phyloP scores from a whole-genome alignment of 1,140 invertebrate species.

The Antheraea mylitta region DNA sequence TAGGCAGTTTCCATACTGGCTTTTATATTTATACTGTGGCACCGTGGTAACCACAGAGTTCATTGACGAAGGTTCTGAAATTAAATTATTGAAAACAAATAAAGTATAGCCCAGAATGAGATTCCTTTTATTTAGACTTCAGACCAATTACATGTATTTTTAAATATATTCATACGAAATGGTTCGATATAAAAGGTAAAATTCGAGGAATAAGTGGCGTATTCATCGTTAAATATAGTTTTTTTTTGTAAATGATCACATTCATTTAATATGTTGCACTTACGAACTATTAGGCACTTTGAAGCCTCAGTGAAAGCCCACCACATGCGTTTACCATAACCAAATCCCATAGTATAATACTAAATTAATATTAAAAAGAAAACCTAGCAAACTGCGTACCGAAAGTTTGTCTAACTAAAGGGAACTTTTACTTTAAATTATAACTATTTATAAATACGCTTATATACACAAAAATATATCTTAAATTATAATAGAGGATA shows the following conservation, averaged over 20 bases:
- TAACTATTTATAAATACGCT: neutral
- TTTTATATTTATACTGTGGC: too few species aligned
- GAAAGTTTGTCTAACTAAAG: neutral
- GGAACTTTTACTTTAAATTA: neutral
- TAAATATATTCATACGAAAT: slow-evolving; percentile 54
- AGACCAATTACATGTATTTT: slow-evolving; percentile 59
- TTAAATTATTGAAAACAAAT: neutral
- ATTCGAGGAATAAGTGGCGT: slow-evolving; percentile 41
- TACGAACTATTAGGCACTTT: slow-evolving; percentile 57
- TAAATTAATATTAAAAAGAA: slow-evolving; percentile 33
- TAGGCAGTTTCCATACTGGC: too few species aligned
- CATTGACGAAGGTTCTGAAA: too few species aligned
- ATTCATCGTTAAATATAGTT: slow-evolving; percentile 53
- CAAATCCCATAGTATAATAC: slow-evolving; percentile 44
- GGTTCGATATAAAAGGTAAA: slow-evolving; percentile 56
- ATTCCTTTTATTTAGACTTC: slow-evolving; percentile 45
- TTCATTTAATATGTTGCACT: slow-evolving; percentile 57
- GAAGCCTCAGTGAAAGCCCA: slow-evolving; percentile 64
- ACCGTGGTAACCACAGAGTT: too few species aligned
- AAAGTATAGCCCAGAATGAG: slow-evolving; percentile 7
- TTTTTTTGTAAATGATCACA: slow-evolving; percentile 69
- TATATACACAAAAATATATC: neutral
- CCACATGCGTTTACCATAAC: slow-evolving; percentile 71
- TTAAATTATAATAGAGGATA: neutral
- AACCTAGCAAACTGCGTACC: neutral